These are phyloP conservation scores for Drosophila bunnanda DNA, from an alignment of 2,888 invertebrate genomes.

Conservation along the genomic window DNA sequence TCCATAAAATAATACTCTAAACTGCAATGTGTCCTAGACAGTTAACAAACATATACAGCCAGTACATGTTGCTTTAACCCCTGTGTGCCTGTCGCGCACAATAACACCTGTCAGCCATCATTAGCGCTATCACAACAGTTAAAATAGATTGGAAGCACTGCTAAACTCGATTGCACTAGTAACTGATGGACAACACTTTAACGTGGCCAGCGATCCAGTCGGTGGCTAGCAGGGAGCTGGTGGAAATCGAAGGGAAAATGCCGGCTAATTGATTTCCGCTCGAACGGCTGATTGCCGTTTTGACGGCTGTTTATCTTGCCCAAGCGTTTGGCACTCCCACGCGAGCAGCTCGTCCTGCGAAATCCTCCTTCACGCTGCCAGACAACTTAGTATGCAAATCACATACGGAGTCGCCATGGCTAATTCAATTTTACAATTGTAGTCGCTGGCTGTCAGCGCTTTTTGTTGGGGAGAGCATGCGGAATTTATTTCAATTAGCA, in stretches of 20 bases:
- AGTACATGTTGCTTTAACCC: neutral
- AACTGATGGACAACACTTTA: conserved; percentile 14
- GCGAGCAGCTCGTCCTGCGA: neutral
- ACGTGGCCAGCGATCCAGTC: too few relatives aligned
- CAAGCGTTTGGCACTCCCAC: conserved; percentile 40
- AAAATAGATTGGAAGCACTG: conserved; percentile 28
- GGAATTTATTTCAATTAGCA: conserved; percentile 78
- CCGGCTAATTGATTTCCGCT: conserved; percentile 70
- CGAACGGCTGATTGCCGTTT: conserved; percentile 55
- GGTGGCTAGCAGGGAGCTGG: neutral
- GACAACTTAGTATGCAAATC: conserved; percentile 65
- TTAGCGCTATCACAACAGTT: conserved; percentile 12
- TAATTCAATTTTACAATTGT: conserved; percentile 78
- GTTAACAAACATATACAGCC: neutral
- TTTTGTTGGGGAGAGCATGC: conserved; percentile 65
- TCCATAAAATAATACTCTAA: neutral
- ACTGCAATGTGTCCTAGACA: neutral
- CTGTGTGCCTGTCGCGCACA: conserved; percentile 2
- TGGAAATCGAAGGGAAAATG: conserved; percentile 24
- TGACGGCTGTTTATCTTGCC: conserved; percentile 51
- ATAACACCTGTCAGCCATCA: conserved; percentile 29
- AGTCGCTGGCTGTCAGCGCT: conserved; percentile 61
- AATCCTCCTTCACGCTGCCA: neutral
- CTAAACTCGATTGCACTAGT: conserved; percentile 26
- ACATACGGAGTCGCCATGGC: conserved; percentile 47